Evolutionary conservation across 2,888 invertebrate genomes (phyloP), one percentile per base, ranked within the genome.

Genomic region (Tetragonula carbonaria): DNA sequence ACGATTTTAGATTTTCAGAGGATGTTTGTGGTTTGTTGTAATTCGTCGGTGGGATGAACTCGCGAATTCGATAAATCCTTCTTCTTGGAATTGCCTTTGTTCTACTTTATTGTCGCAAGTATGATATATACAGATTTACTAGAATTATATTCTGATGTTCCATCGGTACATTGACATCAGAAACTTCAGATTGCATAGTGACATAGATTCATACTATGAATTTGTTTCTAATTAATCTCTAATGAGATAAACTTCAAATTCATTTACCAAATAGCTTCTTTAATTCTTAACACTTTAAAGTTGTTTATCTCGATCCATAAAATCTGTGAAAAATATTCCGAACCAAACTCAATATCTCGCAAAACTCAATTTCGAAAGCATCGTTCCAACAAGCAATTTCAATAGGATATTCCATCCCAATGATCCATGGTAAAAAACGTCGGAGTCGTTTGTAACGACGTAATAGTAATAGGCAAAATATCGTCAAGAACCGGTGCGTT

Each of bases 401-500:
- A 4, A n/a, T n/a, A 6, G 21, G n/a, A 51, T 21, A 11, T 51
- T 33, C 62, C n/a, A n/a, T 45, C 8, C 45, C 11, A 45, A 8
- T 21, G 4, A 14, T 16, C 13, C 21, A 11, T 51, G 16, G 6
- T 2, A 50, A 28, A 72, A 33, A 57, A 74, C 23, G 59, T n/a
- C 59, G 45, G 45, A 6, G 2, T 28, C n/a, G 38, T 8, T 4
- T n/a, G 55, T 4, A 33, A 38, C 18, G 11, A 14, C 65, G 55
- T 28, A 70, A 33, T 23, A 53, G 55, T 28, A 70, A 33, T 23
- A 53, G 21, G 33, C 55, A n/a, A 74, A 82, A 68, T 77, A 81
- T 77, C 77, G 68, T 45, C 45, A 45, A 45, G 45, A 45, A 38
- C 65, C 72, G 72, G 66, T 73, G 66, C 53, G 80, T 73, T 53